A percentile compares a stretch with the other conserved stretches of the same genome.
phyloP scores from a whole-genome alignment of 1,140 invertebrate genomes.

The Manduca sexta region DNA sequence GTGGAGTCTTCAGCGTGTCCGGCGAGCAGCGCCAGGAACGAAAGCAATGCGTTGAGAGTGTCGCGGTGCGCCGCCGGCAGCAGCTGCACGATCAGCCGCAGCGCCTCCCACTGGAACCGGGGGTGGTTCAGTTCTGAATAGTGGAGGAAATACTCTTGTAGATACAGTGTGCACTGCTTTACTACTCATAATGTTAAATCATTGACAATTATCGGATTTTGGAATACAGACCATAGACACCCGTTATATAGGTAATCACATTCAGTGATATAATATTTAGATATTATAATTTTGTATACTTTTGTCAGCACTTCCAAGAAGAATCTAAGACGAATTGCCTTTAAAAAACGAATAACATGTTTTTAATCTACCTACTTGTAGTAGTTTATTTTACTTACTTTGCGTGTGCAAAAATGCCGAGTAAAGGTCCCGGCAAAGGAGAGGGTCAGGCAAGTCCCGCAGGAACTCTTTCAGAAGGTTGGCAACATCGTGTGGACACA shows the following conservation, averaged over 20 bases:
- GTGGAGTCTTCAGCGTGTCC: slow-evolving; percentile 81
- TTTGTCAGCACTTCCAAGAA: too few species aligned
- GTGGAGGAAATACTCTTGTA: slow-evolving; percentile 7
- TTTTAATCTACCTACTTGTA: too few species aligned
- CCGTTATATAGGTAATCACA: too few species aligned
- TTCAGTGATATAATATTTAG: too few species aligned
- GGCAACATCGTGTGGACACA: slow-evolving; percentile 94
- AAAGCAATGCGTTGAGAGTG: slow-evolving; percentile 86
- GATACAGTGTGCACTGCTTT: too few species aligned
- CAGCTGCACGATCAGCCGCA: slow-evolving; percentile 88
- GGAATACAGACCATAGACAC: too few species aligned
- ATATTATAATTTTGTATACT: too few species aligned
- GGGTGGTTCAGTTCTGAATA: slow-evolving; percentile 84
- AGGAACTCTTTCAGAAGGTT: slow-evolving; percentile 95
- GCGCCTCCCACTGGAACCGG: slow-evolving; percentile 84
- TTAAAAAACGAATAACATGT: too few species aligned
- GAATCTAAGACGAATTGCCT: too few species aligned
- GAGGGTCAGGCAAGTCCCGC: slow-evolving; percentile 92
- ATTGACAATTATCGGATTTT: too few species aligned
- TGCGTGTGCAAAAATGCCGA: slow-evolving; percentile 92
- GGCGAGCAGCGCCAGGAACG: slow-evolving; percentile 87
- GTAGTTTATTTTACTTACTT: too few species aligned
- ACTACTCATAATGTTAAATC: too few species aligned
- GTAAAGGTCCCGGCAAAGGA: slow-evolving; percentile 92
- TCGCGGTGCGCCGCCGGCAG: slow-evolving; percentile 90